These are phyloP conservation scores for Rhynchonycteris naso DNA, from an alignment of 2,797 vertebrate genomes.

Conservation along the genomic window DNA sequence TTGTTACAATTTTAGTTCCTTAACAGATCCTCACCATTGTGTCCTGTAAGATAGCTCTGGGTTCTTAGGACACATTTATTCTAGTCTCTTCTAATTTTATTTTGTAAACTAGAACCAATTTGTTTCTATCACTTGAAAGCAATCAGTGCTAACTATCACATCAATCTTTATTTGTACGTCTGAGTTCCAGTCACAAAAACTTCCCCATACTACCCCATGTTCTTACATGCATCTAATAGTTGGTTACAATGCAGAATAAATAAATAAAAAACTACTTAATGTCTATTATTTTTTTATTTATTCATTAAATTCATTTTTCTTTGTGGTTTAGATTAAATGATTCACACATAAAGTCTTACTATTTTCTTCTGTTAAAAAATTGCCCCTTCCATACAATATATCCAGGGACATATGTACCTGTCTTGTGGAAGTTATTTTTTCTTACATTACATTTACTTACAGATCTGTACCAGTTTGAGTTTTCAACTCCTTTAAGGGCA, in stretches of 20 bases:
- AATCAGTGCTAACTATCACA: neutral
- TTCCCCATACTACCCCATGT: neutral
- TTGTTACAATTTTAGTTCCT: neutral
- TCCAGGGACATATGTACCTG: neutral
- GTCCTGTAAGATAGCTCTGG: neutral
- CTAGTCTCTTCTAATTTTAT: neutral
- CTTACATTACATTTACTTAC: neutral
- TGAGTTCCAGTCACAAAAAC: neutral
- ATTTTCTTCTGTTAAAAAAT: neutral
- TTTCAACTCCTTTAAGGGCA: neutral
- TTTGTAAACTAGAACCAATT: constrained; percentile 12
- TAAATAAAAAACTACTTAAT: neutral
- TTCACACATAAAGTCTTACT: neutral
- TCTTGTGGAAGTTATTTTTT: neutral
- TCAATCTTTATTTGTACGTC: neutral
- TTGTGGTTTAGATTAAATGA: neutral
- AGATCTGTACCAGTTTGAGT: neutral
- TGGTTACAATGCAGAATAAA: neutral
- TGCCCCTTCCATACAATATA: neutral
- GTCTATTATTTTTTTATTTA: neutral
- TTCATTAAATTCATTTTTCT: neutral
- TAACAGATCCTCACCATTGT: neutral
- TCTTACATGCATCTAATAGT: neutral
- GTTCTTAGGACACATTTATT: neutral
- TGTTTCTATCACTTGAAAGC: neutral